These are phyloP conservation scores for Syngnathus floridae DNA, from an alignment of 2,113 vertebrate species.

Conservation along the genomic window DNA sequence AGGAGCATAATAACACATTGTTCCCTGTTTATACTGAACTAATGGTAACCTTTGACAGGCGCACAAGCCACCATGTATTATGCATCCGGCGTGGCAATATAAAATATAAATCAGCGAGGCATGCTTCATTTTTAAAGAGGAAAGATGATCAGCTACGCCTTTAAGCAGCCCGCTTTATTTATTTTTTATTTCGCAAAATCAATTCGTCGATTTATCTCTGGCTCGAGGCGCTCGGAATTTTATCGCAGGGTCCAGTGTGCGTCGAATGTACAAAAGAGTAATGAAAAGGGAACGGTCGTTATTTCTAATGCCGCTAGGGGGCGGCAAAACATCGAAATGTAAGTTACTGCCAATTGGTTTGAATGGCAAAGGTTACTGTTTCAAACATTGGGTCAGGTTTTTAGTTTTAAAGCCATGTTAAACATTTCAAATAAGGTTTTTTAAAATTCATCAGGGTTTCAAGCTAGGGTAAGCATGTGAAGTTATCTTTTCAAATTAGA, in stretches of 20 bases:
- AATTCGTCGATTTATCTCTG: slow-evolving; percentile 30
- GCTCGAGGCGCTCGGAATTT: slow-evolving; percentile 15
- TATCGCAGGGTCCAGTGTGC: slow-evolving; percentile 19
- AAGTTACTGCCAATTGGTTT: neutral
- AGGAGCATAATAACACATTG: slow-evolving; percentile 6
- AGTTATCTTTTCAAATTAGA: neutral
- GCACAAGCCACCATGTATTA: slow-evolving; percentile 20
- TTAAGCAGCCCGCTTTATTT: slow-evolving; percentile 13
- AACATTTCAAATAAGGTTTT: too few species aligned
- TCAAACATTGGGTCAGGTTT: too few species aligned
- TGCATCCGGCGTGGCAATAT: slow-evolving; percentile 25
- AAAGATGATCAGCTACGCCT: slow-evolving; percentile 30
- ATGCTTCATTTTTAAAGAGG: slow-evolving; percentile 47
- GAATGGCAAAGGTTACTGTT: too few species aligned
- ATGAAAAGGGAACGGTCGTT: neutral
- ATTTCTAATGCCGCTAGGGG: neutral
- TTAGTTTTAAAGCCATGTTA: too few species aligned
- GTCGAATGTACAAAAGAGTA: neutral
- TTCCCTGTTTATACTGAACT: slow-evolving; percentile 10
- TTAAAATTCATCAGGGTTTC: too few species aligned
- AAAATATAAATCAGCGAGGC: slow-evolving; percentile 33
- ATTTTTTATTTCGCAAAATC: slow-evolving; percentile 30
- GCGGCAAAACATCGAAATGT: neutral
- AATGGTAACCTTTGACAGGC: slow-evolving; percentile 29
- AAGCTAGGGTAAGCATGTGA: too few species aligned